phyloP scores from a whole-genome alignment of 2,113 vertebrate genomes.

The Hippocampus comes region DNA sequence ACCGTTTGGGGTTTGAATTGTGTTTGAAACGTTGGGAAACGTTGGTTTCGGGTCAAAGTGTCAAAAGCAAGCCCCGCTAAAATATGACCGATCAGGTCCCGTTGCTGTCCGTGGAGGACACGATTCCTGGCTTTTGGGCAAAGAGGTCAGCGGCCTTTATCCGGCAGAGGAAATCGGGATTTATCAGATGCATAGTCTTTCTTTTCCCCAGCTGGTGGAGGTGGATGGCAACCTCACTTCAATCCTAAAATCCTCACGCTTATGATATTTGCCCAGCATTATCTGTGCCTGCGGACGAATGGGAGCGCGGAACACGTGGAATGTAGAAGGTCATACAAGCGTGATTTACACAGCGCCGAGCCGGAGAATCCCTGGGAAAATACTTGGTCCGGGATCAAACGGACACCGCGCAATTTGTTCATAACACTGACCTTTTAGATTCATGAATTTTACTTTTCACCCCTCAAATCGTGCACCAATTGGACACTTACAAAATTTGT shows the following conservation, averaged over 20 bases:
- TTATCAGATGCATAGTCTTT: constrained; percentile 49
- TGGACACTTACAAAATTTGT: background rate
- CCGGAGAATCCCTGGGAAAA: constrained; percentile 67
- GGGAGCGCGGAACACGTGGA: constrained; percentile 82
- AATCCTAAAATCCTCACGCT: constrained; percentile 82
- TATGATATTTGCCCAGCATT: constrained; percentile 82
- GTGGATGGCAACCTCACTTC: constrained; percentile 75
- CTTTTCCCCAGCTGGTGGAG: constrained; percentile 61
- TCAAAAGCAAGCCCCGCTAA: background rate
- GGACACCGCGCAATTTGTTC: constrained; percentile 58
- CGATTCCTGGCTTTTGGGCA: constrained; percentile 5
- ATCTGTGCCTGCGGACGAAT: constrained; percentile 84
- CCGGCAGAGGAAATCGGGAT: constrained; percentile 30
- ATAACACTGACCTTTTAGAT: constrained; percentile 65
- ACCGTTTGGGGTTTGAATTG: background rate
- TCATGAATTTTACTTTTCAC: constrained; percentile 27
- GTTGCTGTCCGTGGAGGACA: background rate
- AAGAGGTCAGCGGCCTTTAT: constrained; percentile 33
- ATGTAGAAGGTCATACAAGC: constrained; percentile 72
- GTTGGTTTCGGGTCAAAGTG: background rate
- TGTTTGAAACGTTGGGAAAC: background rate
- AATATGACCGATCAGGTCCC: constrained; percentile 6
- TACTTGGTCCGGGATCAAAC: constrained; percentile 67
- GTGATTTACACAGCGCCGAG: constrained; percentile 67
- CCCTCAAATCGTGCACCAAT: constrained; percentile 24